Percentiles rank a stretch among this genome's conserved stretches.
Evolutionary conservation across 2,888 invertebrate species (phyloP).

Genomic region (Tortricodes alternella): DNA sequence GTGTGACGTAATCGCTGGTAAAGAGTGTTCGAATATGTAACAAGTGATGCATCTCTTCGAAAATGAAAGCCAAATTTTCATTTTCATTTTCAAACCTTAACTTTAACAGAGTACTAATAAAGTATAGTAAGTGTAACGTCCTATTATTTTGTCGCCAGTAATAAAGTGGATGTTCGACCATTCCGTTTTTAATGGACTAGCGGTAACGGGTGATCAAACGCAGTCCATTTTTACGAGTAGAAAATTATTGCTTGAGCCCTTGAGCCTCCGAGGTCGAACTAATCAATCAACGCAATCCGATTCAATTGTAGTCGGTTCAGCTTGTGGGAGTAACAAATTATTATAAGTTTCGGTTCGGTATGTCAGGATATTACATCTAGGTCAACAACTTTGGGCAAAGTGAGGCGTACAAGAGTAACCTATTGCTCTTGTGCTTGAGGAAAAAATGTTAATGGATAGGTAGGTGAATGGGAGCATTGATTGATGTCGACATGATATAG

Average conservation of each 20-base stretch:
- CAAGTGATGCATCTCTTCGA: too few species aligned
- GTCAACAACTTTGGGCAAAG: neutral
- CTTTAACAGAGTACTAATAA: conserved; percentile 1
- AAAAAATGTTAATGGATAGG: neutral
- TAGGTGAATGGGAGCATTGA: neutral
- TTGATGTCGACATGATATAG: neutral
- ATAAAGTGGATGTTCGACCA: conserved; percentile 36
- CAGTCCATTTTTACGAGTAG: conserved; percentile 31
- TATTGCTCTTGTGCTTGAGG: neutral
- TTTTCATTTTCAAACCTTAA: too few species aligned
- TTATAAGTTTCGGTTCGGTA: neutral
- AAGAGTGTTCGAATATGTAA: too few species aligned
- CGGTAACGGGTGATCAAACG: conserved; percentile 34
- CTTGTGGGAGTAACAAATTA: conserved; percentile 7
- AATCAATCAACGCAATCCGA: conserved; percentile 25
- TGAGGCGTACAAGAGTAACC: neutral
- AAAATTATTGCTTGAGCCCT: conserved; percentile 16
- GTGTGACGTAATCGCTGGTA: too few species aligned
- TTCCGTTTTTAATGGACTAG: conserved; percentile 39
- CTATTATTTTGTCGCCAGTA: conserved; percentile 17
- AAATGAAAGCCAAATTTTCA: too few species aligned
- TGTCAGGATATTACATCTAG: neutral
- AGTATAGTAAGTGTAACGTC: conserved; percentile 7
- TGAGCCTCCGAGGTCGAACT: conserved; percentile 10
- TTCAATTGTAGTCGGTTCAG: neutral